Evolutionary conservation across 64 coral and sea anemone genomes (phyloP), one percentile per base, ranked within the genome.

Genomic region (Trachythela sp.): DNA sequence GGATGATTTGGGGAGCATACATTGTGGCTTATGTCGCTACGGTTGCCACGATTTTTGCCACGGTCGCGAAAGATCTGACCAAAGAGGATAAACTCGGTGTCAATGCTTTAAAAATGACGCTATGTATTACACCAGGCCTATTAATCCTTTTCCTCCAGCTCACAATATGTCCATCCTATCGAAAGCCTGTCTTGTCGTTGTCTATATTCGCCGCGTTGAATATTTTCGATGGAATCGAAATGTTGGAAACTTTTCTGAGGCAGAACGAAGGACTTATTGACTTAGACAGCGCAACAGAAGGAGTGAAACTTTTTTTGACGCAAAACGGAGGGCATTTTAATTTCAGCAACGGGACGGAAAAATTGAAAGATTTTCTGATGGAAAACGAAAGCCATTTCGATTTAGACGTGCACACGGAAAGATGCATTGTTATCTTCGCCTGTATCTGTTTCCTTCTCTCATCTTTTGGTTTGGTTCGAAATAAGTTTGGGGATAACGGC

Each of bases 201-300:
- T 80, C 75, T 18, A 34, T 80, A 9, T 80, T 80, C 30, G 30
- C 75, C 13, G 75, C 75, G 4, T 80, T 80, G 37, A 37, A 80
- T 80, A 35, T 80, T 30, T 80, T 80, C 20, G 75, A 80, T 13
- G 75, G 75, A 35, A 80, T 80, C 75, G 75, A 80, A 37, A 80
- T 80, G 75, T 29, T 80, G 75, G 75, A 80, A 80, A 80, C 35
- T 2, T 10, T 80, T 22, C 37, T 80, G 9, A 80, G 31, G 75
- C 31, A 80, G 35, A 35, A 80, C 4, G 75, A 80, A 80, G 75
- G 34, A 22, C 31, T 34, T 39, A 34, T 80, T 36, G 17, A 80
- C 0, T 29, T 80, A 35, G 37, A 80, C 10, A 80, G 33, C 15
- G 5, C 20, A 3, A 22, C 18, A 7, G 11, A 45, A 11, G 11